Conservation (phyloP, 2,888 invertebrate genomes). For the Lomographa bimaculata region DNA sequence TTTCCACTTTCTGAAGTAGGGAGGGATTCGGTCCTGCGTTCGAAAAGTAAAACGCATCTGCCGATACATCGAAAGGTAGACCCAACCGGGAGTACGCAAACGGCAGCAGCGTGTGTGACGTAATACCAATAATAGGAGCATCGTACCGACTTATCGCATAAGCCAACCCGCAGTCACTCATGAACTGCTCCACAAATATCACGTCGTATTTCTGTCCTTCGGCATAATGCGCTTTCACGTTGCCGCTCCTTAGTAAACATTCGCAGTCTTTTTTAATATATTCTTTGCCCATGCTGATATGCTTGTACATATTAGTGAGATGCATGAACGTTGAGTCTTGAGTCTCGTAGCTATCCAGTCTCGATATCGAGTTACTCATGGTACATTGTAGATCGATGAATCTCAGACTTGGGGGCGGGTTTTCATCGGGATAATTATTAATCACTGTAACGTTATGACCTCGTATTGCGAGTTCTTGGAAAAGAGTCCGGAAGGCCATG, state of each 20-base stretch:
- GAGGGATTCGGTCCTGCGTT: constrained; percentile 52
- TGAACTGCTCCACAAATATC: constrained; percentile 73
- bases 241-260: constrained; percentile 41
- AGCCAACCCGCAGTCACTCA: constrained; percentile 68
- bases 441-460: constrained; percentile 86
- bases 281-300: constrained; percentile 32
- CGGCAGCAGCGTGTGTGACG: constrained; percentile 74
- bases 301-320: constrained; percentile 40
- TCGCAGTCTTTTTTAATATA: constrained; percentile 48
- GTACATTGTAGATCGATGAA: constrained; percentile 72
- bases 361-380: not conserved
- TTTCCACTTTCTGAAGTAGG: constrained; percentile 49
- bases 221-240: constrained; percentile 44
- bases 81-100: constrained; percentile 74
- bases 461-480: constrained; percentile 79
- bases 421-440: constrained; percentile 80
- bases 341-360: constrained; percentile 40
- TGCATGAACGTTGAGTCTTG: constrained; percentile 37
- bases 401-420: constrained; percentile 72
- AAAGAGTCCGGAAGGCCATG: constrained; percentile 82
- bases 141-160: constrained; percentile 59
- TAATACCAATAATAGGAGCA: constrained; percentile 79
- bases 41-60: constrained; percentile 73
- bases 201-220: constrained; percentile 61
- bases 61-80: constrained; percentile 71